Percentiles rank a stretch among this genome's conserved stretches.
These are phyloP conservation scores for Alauda arvensis DNA, from an alignment of 2,797 vertebrate genomes.

Conservation along the genomic window DNA sequence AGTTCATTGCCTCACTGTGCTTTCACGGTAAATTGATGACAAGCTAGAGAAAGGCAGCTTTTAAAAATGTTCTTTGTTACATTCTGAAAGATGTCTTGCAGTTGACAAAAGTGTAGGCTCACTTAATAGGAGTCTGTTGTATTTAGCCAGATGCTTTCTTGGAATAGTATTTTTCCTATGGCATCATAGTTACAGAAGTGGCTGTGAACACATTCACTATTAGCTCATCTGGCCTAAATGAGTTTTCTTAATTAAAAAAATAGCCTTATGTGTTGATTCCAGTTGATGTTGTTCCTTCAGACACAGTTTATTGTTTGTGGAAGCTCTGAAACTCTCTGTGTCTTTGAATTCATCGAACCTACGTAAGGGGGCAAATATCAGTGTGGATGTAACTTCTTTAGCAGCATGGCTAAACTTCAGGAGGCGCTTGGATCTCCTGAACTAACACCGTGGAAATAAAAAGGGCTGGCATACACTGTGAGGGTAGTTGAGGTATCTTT, in stretches of 20 bases:
- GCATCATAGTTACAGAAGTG: constrained; percentile 58
- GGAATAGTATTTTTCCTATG: constrained; percentile 63
- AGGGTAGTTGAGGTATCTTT: not conserved
- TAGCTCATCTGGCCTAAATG: not conserved
- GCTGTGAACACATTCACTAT: constrained; percentile 31
- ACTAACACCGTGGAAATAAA: not conserved
- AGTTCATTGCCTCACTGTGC: constrained; percentile 19
- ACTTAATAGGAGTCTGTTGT: constrained; percentile 43
- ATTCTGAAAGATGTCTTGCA: constrained; percentile 38
- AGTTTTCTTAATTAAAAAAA: constrained; percentile 28
- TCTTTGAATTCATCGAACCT: not conserved
- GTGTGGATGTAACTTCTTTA: rapidly evolving
- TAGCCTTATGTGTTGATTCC: not conserved
- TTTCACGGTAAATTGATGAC: constrained; percentile 41
- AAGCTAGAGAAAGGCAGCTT: constrained; percentile 39
- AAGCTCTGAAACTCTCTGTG: not conserved
- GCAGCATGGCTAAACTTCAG: not conserved
- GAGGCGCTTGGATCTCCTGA: not conserved
- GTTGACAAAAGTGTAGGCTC: constrained; percentile 27
- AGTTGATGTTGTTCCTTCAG: not conserved
- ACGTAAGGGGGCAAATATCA: not conserved
- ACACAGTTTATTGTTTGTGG: not conserved
- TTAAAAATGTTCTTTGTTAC: constrained; percentile 36
- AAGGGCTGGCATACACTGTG: not conserved
- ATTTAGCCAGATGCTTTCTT: constrained; percentile 63